These are phyloP conservation scores for Yponomeuta malinellus DNA, from an alignment of 2,888 invertebrate species.

Conservation along the genomic window DNA sequence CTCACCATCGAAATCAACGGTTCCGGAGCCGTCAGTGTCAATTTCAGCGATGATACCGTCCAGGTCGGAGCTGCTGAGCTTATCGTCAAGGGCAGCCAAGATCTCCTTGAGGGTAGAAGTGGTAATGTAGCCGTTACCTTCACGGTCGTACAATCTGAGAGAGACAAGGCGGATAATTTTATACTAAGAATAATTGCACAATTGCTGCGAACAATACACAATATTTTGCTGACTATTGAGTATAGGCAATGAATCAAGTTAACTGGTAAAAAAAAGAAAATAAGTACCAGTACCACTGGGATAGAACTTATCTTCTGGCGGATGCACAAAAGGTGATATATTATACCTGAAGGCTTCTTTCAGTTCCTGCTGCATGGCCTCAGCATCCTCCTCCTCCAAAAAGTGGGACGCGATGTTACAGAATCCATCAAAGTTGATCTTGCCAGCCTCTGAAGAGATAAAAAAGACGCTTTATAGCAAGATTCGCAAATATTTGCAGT, in stretches of 20 bases:
- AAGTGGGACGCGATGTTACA: conserved; percentile 94
- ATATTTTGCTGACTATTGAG: not conserved
- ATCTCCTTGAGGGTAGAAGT: conserved; percentile 95
- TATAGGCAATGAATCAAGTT: too few species aligned
- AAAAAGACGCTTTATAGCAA: conserved; percentile 14
- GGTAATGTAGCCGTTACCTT: conserved; percentile 96
- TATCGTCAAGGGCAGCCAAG: conserved; percentile 93
- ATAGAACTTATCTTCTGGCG: not conserved
- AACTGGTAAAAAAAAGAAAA: not conserved
- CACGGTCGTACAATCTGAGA: conserved; percentile 91
- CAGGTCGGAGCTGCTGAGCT: conserved; percentile 92
- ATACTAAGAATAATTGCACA: not conserved
- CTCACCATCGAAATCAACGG: conserved; percentile 98
- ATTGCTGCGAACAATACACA: not conserved
- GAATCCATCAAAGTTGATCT: conserved; percentile 96
- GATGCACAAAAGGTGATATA: not conserved
- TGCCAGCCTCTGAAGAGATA: conserved; percentile 80
- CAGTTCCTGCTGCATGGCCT: conserved; percentile 96
- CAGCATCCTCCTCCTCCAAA: conserved; percentile 96
- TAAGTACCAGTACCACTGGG: not conserved
- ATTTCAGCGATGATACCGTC: conserved; percentile 99
- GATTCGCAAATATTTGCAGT: conserved; percentile 15
- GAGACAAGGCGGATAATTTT: not conserved
- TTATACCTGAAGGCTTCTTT: conserved; percentile 94
- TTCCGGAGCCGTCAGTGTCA: conserved; percentile 98